These are phyloP conservation scores for Caerostris darwini DNA, from an alignment of 1,140 invertebrate genomes.

Conservation along the genomic window DNA sequence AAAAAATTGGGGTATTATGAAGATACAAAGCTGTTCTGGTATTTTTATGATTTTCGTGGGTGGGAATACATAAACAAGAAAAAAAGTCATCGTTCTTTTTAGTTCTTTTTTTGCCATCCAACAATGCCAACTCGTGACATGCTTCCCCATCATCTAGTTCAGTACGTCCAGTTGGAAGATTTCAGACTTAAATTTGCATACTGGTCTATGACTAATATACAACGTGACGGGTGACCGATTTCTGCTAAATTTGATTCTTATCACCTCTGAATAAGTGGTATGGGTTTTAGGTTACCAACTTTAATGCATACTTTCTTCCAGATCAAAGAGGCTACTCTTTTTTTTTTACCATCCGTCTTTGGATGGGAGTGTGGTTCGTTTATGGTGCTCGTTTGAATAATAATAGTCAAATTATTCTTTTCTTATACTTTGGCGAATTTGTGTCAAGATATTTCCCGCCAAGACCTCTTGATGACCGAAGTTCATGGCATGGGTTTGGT, in stretches of 20 bases:
- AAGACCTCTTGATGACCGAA: too few relatives aligned
- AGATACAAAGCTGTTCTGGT: neutral
- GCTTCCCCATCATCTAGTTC: conserved; percentile 8
- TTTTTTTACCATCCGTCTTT: neutral
- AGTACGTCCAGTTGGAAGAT: neutral
- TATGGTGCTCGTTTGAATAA: neutral
- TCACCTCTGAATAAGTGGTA: neutral
- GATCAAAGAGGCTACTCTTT: neutral
- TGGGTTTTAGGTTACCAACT: conserved; percentile 39
- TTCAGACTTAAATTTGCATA: neutral
- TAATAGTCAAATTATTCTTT: neutral
- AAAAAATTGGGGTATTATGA: neutral
- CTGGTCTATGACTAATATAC: neutral
- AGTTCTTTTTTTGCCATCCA: neutral
- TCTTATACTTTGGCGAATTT: neutral
- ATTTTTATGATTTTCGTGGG: neutral
- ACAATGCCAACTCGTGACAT: neutral
- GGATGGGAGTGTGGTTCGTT: neutral
- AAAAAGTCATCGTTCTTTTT: neutral
- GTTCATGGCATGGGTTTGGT: too few relatives aligned
- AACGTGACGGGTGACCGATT: conserved; percentile 39
- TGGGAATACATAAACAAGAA: neutral
- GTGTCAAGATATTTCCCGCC: too few relatives aligned
- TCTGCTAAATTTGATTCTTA: neutral
- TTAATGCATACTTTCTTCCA: conserved; percentile 1